Conservation (phyloP, 2,797 vertebrate species). For the Rhyacichthys aspro region DNA sequence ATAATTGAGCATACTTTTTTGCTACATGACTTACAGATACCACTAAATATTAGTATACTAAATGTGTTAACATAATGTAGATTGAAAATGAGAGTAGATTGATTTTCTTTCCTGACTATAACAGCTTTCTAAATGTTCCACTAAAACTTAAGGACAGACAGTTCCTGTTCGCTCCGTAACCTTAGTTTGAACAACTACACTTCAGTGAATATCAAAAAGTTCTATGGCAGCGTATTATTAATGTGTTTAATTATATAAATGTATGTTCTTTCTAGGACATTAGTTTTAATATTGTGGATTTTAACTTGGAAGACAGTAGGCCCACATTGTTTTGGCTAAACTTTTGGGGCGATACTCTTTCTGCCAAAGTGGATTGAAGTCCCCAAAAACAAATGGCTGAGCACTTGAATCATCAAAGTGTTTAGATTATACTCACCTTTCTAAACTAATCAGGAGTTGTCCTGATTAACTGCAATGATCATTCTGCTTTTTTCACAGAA, state of each 20-base stretch:
- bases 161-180: too few relatives aligned
- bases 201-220: background rate
- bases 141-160: too few relatives aligned
- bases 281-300: background rate
- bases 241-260: too few relatives aligned
- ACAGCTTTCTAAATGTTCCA: too few relatives aligned
- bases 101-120: too few relatives aligned
- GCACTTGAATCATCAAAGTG: slow-evolving; percentile 2
- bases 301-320: background rate
- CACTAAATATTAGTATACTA: too few relatives aligned
- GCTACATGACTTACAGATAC: background rate
- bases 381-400: background rate
- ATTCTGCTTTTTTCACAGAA: slow-evolving; percentile 83
- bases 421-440: slow-evolving; percentile 8
- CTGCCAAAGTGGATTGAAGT: too few relatives aligned
- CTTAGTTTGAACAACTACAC: background rate
- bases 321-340: background rate
- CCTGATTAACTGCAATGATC: slow-evolving; percentile 58
- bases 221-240: too few relatives aligned
- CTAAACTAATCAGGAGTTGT: slow-evolving; percentile 11
- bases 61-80: too few relatives aligned
- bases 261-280: background rate
- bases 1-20: too few relatives aligned
- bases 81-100: too few relatives aligned
- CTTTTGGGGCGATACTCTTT: background rate